These are phyloP conservation scores for Amiota communis DNA, from an alignment of 2,888 invertebrate genomes.

Conservation along the genomic window DNA sequence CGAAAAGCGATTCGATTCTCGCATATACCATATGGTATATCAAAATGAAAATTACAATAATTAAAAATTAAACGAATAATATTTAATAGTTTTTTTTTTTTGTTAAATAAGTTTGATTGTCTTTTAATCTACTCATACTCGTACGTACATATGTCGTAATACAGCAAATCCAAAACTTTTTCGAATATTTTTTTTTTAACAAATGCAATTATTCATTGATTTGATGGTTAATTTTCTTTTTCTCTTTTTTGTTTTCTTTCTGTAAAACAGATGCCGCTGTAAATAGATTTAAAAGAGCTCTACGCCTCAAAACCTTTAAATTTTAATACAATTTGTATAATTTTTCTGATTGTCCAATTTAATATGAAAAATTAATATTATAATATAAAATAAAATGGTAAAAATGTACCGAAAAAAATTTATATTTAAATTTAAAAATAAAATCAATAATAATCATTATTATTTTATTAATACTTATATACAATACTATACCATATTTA, in stretches of 20 bases:
- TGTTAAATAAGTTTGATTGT: too few species aligned
- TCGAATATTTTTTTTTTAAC: not conserved
- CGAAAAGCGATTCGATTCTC: constrained; percentile 31
- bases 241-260: constrained; percentile 24
- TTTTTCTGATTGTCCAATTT: too few species aligned
- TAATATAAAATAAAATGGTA: not conserved
- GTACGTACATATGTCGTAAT: not conserved
- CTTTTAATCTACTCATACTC: not conserved
- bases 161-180: not conserved
- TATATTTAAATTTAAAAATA: too few species aligned
- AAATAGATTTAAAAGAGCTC: constrained; percentile 37
- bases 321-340: constrained; percentile 22
- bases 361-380: not conserved
- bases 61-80: constrained; percentile 26
- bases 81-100: not conserved
- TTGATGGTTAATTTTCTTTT: not conserved
- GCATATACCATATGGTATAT: constrained; percentile 4
- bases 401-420: not conserved
- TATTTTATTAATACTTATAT: too few species aligned
- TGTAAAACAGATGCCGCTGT: constrained; percentile 37
- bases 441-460: too few species aligned
- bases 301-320: constrained; percentile 32
- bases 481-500: not conserved
- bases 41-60: not conserved
- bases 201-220: not conserved